Evolutionary conservation across 2,888 invertebrate genomes (phyloP).

Genomic region (Oxyteleia sp.): DNA sequence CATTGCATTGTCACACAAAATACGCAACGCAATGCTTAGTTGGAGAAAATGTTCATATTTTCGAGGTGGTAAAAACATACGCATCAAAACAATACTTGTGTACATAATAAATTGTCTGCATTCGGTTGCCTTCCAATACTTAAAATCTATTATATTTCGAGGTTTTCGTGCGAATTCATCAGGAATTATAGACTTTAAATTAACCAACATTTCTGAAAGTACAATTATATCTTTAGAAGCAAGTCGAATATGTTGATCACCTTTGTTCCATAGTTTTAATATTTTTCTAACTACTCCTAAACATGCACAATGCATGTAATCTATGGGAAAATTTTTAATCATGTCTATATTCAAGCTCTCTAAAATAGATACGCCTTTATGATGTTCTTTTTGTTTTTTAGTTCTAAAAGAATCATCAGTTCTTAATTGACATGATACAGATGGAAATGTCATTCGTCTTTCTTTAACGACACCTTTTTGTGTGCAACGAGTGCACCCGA

Average conservation of each 20-base stretch:
- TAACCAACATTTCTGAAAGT: neutral
- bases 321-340: conserved; percentile 12
- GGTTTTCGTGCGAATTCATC: neutral
- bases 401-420: neutral
- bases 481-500: conserved; percentile 3
- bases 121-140: neutral
- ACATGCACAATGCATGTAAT: conserved; percentile 17
- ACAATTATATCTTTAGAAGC: neutral
- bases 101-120: neutral
- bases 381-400: neutral
- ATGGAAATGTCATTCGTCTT: conserved; percentile 3
- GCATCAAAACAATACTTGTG: neutral
- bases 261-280: neutral
- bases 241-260: neutral
- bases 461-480: neutral
- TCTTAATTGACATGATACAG: neutral
- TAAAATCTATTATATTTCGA: neutral
- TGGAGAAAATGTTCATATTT: neutral
- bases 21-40: neutral
- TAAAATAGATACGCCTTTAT: neutral
- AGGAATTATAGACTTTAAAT: neutral
- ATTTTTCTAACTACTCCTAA: conserved; percentile 15
- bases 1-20: neutral
- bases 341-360: conserved; percentile 1
- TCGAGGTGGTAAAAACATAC: neutral